Percentiles rank a stretch among this genome's conserved stretches.
phyloP scores from a whole-genome alignment of 2,888 invertebrate genomes.

The Caenorhabditis sinica region DNA sequence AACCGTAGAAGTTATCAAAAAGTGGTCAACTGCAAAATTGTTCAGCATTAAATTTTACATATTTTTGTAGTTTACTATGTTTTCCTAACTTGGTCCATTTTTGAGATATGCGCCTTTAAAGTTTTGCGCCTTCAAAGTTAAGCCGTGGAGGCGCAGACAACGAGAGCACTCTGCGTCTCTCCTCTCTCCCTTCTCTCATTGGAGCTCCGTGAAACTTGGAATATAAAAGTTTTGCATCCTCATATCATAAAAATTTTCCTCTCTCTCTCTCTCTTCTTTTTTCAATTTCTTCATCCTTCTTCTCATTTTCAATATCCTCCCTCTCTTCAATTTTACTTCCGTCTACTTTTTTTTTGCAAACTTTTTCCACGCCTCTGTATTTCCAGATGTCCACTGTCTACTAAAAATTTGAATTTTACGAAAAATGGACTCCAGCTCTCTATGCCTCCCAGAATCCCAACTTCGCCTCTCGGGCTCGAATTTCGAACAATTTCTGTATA shows the following conservation, averaged over 20 bases:
- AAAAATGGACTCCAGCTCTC: slow-evolving; percentile 56
- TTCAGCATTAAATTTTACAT: no score
- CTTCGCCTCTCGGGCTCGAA: slow-evolving; percentile 75
- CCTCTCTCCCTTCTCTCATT: neutral
- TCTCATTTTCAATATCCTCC: no score
- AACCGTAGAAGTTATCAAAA: no score
- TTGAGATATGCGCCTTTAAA: no score
- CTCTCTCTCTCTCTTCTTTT: no score
- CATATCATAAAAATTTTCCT: slow-evolving; percentile 6
- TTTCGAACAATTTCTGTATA: slow-evolving; percentile 77
- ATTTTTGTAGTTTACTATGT: no score
- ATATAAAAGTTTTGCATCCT: slow-evolving; percentile 12
- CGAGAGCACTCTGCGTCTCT: neutral
- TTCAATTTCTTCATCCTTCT: neutral
- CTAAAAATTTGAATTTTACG: neutral
- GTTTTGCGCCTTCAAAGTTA: no score
- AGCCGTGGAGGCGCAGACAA: no score
- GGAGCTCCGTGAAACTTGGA: no score
- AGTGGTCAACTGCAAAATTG: no score
- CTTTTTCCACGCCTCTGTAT: neutral
- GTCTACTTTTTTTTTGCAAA: neutral
- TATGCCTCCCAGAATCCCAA: slow-evolving; percentile 75
- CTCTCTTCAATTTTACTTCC: no score
- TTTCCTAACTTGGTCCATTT: no score
- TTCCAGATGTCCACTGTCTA: slow-evolving; percentile 5